A percentile compares a stretch with the other conserved stretches of the same genome.
Conservation (phyloP, 1,140 invertebrate species). For the Diorhabda sublineata region DNA sequence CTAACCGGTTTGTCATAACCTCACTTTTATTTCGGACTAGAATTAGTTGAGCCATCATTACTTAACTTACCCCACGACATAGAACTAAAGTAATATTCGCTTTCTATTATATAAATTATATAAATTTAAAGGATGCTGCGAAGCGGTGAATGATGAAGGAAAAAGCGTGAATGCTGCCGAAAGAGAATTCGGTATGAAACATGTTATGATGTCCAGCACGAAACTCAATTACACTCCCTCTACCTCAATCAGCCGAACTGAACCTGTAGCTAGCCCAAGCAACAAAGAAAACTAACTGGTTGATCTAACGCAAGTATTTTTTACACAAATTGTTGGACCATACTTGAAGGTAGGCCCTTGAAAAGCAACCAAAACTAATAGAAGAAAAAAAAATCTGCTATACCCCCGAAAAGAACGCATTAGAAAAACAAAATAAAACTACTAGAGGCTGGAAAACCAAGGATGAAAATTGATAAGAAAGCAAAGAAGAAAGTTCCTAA, state of each 20-base stretch:
- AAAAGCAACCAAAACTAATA: background rate
- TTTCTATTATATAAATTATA: background rate
- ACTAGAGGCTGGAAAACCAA: conserved; percentile 20
- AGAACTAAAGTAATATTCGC: background rate
- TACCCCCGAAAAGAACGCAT: too few species aligned
- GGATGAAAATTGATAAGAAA: conserved; percentile 24
- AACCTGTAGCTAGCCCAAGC: conserved; percentile 30
- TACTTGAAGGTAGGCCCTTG: background rate
- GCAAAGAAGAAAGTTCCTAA: conserved; percentile 16
- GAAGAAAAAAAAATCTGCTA: too few species aligned
- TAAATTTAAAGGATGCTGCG: background rate
- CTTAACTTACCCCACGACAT: background rate
- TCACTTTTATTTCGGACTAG: conserved; percentile 4
- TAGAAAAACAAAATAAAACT: too few species aligned
- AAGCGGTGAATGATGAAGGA: background rate
- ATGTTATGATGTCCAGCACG: too few species aligned
- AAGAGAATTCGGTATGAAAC: background rate
- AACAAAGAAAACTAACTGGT: conserved; percentile 34
- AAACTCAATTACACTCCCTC: background rate
- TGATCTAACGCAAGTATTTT: conserved; percentile 24
- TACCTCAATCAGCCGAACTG: conserved; percentile 27
- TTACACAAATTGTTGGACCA: conserved; percentile 24
- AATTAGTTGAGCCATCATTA: background rate
- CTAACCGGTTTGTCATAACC: conserved; percentile 4
- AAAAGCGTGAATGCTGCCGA: background rate